phyloP scores from a whole-genome alignment of 2,113 vertebrate species.

The Pelecanoides urinatrix region DNA sequence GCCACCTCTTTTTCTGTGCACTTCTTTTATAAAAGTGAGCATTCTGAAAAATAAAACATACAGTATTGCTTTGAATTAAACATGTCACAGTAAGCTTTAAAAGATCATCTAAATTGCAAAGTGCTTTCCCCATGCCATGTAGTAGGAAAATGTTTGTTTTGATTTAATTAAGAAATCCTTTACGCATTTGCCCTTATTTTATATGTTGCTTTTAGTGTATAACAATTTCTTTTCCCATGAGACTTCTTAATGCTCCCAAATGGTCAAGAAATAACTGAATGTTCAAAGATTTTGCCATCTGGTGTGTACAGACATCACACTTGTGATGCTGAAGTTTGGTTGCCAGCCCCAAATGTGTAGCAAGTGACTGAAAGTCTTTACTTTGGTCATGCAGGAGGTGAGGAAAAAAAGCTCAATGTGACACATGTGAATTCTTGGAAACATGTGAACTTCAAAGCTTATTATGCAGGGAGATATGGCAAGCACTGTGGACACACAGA shows the following conservation, averaged over 20 bases:
- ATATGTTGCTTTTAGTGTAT: slow-evolving; percentile 35
- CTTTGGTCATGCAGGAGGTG: neutral
- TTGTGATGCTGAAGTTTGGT: slow-evolving; percentile 50
- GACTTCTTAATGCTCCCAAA: slow-evolving; percentile 68
- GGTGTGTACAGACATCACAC: slow-evolving; percentile 20
- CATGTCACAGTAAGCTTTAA: slow-evolving; percentile 12
- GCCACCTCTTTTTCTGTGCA: neutral
- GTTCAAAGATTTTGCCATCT: slow-evolving; percentile 70
- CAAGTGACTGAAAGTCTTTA: neutral
- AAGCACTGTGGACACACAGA: neutral
- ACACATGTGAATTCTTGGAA: slow-evolving; percentile 1
- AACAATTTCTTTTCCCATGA: slow-evolving; percentile 26
- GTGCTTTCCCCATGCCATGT: neutral
- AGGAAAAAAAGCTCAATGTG: neutral
- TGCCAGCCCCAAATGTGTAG: slow-evolving; percentile 7
- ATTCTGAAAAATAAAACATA: neutral
- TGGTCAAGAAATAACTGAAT: slow-evolving; percentile 49
- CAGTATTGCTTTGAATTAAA: slow-evolving; percentile 6
- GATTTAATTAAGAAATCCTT: slow-evolving; percentile 72
- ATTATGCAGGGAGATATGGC: neutral
- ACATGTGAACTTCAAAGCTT: neutral
- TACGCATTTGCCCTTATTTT: slow-evolving; percentile 60
- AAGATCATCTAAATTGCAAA: slow-evolving; percentile 19
- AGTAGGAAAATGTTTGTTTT: slow-evolving; percentile 63
- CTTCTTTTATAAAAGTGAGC: neutral